Percentiles rank a stretch among this genome's conserved stretches.
Conservation (phyloP, 1,140 invertebrate genomes). For the Ostrea edulis region DNA sequence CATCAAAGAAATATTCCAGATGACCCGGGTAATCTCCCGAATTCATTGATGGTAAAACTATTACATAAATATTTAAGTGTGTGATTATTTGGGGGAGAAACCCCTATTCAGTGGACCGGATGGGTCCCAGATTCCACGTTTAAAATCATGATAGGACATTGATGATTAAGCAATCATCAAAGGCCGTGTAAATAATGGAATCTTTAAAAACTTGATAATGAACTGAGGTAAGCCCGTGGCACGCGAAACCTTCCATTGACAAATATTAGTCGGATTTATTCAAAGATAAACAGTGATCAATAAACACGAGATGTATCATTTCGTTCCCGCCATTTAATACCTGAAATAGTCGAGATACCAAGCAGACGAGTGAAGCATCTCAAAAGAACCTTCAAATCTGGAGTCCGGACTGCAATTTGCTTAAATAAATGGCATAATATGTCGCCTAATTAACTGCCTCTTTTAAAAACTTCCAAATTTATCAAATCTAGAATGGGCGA, state of each 20-base stretch:
- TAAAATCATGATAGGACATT: conserved; percentile 25
- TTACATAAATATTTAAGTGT: conserved; percentile 38
- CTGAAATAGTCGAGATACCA: conserved; percentile 30
- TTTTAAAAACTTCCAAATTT: conserved; percentile 36
- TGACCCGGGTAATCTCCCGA: conserved; percentile 1
- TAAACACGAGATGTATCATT: conserved; percentile 37
- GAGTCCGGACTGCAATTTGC: conserved; percentile 15
- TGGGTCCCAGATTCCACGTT: conserved; percentile 1
- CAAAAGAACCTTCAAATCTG: conserved; percentile 23
- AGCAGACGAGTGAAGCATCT: conserved; percentile 23
- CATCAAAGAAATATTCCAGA: conserved; percentile 35
- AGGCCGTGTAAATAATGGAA: conserved; percentile 32
- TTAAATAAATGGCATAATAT: conserved; percentile 30
- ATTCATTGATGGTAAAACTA: conserved; percentile 29
- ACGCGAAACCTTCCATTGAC: conserved; percentile 37
- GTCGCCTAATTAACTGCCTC: conserved; percentile 32
- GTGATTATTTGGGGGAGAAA: not conserved
- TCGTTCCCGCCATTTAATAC: conserved; percentile 34
- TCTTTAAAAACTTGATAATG: conserved; percentile 38
- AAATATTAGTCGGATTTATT: conserved; percentile 38
- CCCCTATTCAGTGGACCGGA: conserved; percentile 6
- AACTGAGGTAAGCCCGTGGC: conserved; percentile 32
- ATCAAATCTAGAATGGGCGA: conserved; percentile 23
- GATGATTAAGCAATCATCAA: conserved; percentile 37
- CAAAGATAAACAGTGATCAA: conserved; percentile 35